Conservation (phyloP, 2,797 vertebrate species). For the Etheostoma perlongum region DNA sequence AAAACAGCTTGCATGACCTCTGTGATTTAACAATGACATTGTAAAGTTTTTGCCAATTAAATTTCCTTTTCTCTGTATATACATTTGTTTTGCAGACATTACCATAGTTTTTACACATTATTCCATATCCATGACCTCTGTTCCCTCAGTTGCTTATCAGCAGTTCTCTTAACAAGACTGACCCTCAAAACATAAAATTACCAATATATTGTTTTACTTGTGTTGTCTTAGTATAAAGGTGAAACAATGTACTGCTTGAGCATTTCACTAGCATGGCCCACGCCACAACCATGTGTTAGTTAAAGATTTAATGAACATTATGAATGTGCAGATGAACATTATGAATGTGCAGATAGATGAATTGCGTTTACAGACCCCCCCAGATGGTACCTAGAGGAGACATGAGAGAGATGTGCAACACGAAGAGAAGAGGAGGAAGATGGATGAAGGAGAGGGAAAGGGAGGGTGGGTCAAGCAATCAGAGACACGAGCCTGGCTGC, state of each 20-base stretch:
- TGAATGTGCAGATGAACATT: too few relatives aligned
- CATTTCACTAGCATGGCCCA: too few relatives aligned
- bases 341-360: too few relatives aligned
- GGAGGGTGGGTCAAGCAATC: too few relatives aligned
- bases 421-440: too few relatives aligned
- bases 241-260: not conserved
- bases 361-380: too few relatives aligned
- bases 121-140: not conserved
- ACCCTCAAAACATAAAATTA: conserved; percentile 11
- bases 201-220: conserved; percentile 1
- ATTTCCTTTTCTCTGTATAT: not conserved
- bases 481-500: too few relatives aligned
- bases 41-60: not conserved
- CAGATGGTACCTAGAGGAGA: too few relatives aligned
- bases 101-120: not conserved
- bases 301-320: too few relatives aligned
- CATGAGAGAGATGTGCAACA: too few relatives aligned
- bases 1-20: not conserved
- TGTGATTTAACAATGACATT: not conserved
- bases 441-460: too few relatives aligned
- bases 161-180: conserved; percentile 25
- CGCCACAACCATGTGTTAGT: too few relatives aligned
- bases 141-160: conserved; percentile 23
- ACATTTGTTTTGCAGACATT: not conserved
- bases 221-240: not conserved